A percentile compares a stretch with the other conserved stretches of the same genome.
phyloP scores from a whole-genome alignment of 2,888 invertebrate species.

The Bellardia pandia region DNA sequence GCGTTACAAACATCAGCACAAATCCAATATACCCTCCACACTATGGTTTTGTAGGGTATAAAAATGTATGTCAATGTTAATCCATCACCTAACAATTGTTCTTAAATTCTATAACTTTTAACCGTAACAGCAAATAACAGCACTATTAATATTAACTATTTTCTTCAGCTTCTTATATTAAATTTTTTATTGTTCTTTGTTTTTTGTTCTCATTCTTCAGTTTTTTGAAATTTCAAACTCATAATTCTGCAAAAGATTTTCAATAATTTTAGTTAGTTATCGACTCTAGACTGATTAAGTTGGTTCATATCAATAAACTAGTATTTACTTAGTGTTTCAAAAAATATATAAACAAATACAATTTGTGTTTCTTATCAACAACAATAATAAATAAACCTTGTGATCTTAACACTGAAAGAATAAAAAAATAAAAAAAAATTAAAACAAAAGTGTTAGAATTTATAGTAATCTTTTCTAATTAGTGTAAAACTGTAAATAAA shows the following conservation, averaged over 20 bases:
- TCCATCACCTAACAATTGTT: slow-evolving; percentile 43
- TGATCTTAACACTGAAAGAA: slow-evolving; percentile 19
- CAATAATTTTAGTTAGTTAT: slow-evolving; percentile 78
- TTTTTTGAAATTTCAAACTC: slow-evolving; percentile 46
- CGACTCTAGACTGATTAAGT: slow-evolving; percentile 74
- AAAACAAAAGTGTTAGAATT: neutral
- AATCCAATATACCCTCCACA: no score
- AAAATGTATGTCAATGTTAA: slow-evolving; percentile 69
- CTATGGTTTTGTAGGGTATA: no score
- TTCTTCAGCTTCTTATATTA: neutral
- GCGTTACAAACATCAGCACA: no score
- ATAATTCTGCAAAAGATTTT: slow-evolving; percentile 76
- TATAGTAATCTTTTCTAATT: neutral
- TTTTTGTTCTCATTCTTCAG: neutral
- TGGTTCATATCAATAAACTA: slow-evolving; percentile 18
- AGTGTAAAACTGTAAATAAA: slow-evolving; percentile 1
- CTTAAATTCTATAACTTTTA: slow-evolving; percentile 14
- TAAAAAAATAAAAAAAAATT: slow-evolving; percentile 10
- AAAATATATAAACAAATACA: neutral
- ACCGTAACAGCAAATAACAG: slow-evolving; percentile 32
- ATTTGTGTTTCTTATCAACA: slow-evolving; percentile 40
- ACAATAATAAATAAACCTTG: neutral
- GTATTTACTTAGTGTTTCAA: neutral
- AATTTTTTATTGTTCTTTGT: neutral
- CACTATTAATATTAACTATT: slow-evolving; percentile 36